A percentile compares a stretch with the other conserved stretches of the same genome.
Conservation (phyloP, 2,797 vertebrate species). For the Periophthalmus magnuspinnatus region DNA sequence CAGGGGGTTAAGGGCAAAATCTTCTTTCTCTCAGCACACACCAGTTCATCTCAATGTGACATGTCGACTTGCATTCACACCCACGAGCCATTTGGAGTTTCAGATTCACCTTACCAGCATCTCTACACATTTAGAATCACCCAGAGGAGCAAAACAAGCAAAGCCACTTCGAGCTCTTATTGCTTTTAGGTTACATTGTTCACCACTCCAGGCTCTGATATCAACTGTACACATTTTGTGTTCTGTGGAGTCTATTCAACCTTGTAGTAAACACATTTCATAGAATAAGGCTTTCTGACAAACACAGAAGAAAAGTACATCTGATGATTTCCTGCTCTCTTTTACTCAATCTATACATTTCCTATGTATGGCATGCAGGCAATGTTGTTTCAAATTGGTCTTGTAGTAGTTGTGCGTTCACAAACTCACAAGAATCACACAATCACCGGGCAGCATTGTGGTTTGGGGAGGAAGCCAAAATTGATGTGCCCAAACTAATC, state of each 20-base stretch:
- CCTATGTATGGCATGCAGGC: not conserved
- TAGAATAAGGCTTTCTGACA: not conserved
- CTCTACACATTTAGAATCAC: constrained; percentile 21
- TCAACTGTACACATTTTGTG: constrained; percentile 1
- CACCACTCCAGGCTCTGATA: constrained; percentile 20
- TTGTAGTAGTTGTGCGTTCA: too few species aligned
- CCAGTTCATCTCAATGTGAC: constrained; percentile 23
- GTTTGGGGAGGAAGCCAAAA: too few species aligned
- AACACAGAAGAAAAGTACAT: constrained; percentile 1
- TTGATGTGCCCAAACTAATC: too few species aligned
- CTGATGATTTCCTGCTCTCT: not conserved
- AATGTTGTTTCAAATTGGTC: too few species aligned
- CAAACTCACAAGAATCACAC: too few species aligned
- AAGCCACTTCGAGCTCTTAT: constrained; percentile 31
- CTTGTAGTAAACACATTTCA: constrained; percentile 11
- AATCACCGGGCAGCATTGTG: too few species aligned
- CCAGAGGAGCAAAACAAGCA: constrained; percentile 36
- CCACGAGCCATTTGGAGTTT: constrained; percentile 31
- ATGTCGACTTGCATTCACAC: constrained; percentile 37
- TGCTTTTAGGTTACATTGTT: constrained; percentile 29
- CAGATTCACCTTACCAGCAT: constrained; percentile 24
- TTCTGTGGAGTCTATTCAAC: constrained; percentile 17
- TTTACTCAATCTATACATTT: not conserved
- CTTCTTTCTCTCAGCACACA: constrained; percentile 2
- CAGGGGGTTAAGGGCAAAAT: constrained; percentile 1